Conservation (phyloP, 2,797 vertebrate genomes). For the Acanthornis magna region DNA sequence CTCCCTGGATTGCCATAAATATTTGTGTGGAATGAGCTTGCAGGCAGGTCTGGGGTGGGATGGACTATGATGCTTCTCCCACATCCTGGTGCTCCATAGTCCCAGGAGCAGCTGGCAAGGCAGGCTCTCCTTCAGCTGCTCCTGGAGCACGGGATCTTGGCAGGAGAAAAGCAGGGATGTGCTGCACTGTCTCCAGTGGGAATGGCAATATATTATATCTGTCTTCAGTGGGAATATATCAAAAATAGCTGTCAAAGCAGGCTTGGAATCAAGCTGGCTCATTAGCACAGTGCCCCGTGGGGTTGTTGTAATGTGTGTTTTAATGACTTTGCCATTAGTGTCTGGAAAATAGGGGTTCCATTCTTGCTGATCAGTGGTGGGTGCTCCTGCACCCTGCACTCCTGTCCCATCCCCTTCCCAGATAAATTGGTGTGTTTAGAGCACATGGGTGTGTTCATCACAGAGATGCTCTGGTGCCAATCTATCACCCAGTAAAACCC, state of each 20-base stretch:
- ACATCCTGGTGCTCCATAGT: not conserved
- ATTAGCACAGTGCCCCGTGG: not conserved
- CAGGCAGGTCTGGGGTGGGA: not conserved
- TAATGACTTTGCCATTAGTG: not conserved
- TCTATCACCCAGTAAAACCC: not conserved
- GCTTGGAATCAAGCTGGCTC: not conserved
- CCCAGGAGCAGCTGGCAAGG: not conserved
- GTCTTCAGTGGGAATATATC: not conserved
- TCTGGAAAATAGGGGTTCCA: not conserved
- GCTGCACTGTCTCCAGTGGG: not conserved
- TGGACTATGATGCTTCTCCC: not conserved
- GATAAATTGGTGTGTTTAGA: fast-evolving
- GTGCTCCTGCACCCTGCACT: not conserved
- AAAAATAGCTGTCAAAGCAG: not conserved
- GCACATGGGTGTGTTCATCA: fast-evolving
- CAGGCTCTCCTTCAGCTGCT: not conserved
- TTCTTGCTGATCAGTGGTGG: not conserved
- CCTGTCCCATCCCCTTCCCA: not conserved
- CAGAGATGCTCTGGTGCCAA: not conserved
- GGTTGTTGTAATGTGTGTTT: not conserved
- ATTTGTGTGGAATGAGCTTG: not conserved
- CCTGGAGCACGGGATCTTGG: not conserved
- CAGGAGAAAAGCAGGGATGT: not conserved
- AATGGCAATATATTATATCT: too few species aligned
- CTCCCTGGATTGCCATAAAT: not conserved